Evolutionary conservation across 2,113 vertebrate genomes (phyloP).

Genomic region (Labeo rohita): DNA sequence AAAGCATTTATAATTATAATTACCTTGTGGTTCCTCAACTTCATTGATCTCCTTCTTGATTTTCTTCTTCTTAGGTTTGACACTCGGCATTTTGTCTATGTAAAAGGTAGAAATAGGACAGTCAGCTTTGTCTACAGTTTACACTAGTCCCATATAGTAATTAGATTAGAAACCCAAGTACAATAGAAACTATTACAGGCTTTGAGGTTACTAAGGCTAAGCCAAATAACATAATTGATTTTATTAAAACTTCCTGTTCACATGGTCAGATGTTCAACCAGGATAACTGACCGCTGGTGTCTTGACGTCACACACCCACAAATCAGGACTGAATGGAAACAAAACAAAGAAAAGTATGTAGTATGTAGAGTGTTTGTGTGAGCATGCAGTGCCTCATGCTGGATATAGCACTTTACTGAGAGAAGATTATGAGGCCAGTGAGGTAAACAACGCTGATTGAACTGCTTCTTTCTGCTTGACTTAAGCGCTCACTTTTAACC

Average conservation of each 20-base stretch:
- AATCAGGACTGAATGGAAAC: conserved; percentile 4
- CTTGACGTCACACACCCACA: conserved; percentile 16
- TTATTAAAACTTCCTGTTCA: neutral
- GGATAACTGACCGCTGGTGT: conserved; percentile 47
- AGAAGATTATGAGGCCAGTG: neutral
- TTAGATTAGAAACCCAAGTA: neutral
- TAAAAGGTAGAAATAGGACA: conserved; percentile 9
- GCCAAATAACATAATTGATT: neutral
- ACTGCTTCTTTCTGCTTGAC: neutral
- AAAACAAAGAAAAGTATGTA: conserved; percentile 7
- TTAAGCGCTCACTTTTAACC: neutral
- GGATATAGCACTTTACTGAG: neutral
- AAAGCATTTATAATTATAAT: conserved; percentile 38
- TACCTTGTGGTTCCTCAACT: conserved; percentile 75
- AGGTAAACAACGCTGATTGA: conserved; percentile 23
- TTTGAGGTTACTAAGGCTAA: neutral
- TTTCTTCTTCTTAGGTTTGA: conserved; percentile 89
- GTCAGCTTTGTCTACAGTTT: neutral
- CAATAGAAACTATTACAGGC: neutral
- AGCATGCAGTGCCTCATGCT: neutral
- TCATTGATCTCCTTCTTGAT: conserved; percentile 78
- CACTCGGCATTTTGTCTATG: conserved; percentile 74
- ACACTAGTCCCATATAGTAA: neutral
- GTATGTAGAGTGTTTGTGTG: neutral
- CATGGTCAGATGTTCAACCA: neutral